Conservation (phyloP, 2,797 vertebrate species). For the Poeciliopsis infans region DNA sequence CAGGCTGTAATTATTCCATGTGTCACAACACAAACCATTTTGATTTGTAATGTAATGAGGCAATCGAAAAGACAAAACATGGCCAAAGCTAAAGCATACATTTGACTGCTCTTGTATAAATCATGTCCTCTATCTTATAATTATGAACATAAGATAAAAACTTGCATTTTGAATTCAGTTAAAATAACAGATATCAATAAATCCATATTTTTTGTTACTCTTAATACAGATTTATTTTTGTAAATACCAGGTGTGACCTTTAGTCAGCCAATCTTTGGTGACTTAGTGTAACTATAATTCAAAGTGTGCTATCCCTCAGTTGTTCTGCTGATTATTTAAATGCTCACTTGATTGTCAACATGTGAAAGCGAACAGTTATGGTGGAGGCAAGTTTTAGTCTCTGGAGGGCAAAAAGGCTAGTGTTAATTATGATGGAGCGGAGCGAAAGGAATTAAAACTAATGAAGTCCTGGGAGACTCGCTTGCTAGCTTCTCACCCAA, state of each 20-base stretch:
- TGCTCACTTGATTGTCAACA: slow-evolving; percentile 79
- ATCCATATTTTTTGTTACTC: background rate
- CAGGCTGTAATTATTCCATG: slow-evolving; percentile 68
- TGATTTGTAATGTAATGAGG: slow-evolving; percentile 63
- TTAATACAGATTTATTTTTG: background rate
- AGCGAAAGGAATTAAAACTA: slow-evolving; percentile 95
- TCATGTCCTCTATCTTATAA: slow-evolving; percentile 55
- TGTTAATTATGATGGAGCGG: slow-evolving; percentile 94
- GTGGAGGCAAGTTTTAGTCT: slow-evolving; percentile 82
- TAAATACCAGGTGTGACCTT: background rate
- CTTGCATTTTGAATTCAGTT: slow-evolving; percentile 22
- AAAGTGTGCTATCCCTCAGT: slow-evolving; percentile 28
- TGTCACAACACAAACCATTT: slow-evolving; percentile 67
- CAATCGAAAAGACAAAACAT: slow-evolving; percentile 35
- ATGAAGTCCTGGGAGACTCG: slow-evolving; percentile 91
- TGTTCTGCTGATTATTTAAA: slow-evolving; percentile 69
- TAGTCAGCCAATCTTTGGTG: slow-evolving; percentile 15
- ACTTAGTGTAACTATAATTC: background rate
- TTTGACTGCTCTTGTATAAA: slow-evolving; percentile 60
- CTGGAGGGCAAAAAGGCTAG: slow-evolving; percentile 92
- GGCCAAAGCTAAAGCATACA: slow-evolving; percentile 36
- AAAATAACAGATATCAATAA: background rate
- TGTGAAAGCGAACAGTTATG: slow-evolving; percentile 63
- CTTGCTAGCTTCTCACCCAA: slow-evolving; percentile 36
- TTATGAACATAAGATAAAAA: slow-evolving; percentile 41